Base-by-base conservation (phyloP, 2,113 vertebrate genomes). In the Sarotherodon lohbergeri region DNA sequence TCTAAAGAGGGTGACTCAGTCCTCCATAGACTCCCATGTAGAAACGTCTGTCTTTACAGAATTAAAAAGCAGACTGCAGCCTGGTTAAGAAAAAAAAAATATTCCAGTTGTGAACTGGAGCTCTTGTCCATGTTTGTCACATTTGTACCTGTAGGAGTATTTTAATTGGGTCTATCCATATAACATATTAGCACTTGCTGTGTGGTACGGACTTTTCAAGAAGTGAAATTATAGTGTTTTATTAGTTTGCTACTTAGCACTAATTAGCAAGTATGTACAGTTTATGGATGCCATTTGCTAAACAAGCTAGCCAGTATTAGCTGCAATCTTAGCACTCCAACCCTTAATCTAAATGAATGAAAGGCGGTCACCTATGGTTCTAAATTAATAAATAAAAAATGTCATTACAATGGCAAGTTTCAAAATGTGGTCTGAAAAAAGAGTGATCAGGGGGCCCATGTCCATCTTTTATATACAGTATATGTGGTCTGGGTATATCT, bases 401-500 rank as follows among this genome's bases (percentile, higher is more conserved):
- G 1, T 17, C 32, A 50, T 32, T 19, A 50, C 24, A 7, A 29
- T 50, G 24, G 16, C 27, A 71, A 24, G 39, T 43, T 71, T 27
- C 6, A 50, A 76, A 76, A 32, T 43, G 4, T 14, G n/a, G 24
- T 71, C 66, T 22, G 22, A 48, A 76, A 19, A 76, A 76, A 8
- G 14, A 24, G 22, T 17, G 3, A 46, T 27, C 22, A 54, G 5
- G 41, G 43, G 24, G 43, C 14, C 5, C 14, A 29, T 19, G 9
- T 76, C 24, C 43, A 48, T 76, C 71, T 76, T 76, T 76, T 29
- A 76, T 29, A 19, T 17, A 78, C 27, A 52, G 73, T 78, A 19
- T 52, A 4, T 52, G 73, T 32, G 46, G 27, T 78, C 16, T 52
- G 73, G 46, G 27, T 78, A 76, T 48, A 76, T 19, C 41, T 19